Evolutionary conservation across 2,888 invertebrate genomes (phyloP), one percentile per base, ranked within the genome.

Genomic region (Cactoblastis cactorum): DNA sequence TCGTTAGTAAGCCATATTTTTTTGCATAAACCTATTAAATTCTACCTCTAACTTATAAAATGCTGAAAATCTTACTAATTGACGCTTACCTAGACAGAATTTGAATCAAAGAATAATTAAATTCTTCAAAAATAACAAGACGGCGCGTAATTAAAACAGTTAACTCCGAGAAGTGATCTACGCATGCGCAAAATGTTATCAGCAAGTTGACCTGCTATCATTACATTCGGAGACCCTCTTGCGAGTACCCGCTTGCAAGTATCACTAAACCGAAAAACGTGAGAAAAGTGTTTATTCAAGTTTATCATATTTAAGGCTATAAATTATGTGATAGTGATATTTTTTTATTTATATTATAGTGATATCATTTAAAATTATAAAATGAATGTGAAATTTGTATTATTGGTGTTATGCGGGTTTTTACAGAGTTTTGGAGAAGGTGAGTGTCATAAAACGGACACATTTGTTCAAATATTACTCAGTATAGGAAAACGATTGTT

Each of bases 311-410:
- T 43, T 32, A 5, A 32, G 15, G 15, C 9, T 32, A 3, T 6
- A 24, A 14, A 45, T 32, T 45, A 45, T 43, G 50, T 53, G 49
- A 38, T 14, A 38, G 52, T 45, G 45, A 38, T 51, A 34, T 41
- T 38, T 59, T 51, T 35, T 15, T 45, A 51, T 3, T 35, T 33
- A 12, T n/a, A n/a, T 33, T n/a, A 33, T 4, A 28, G 28, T 28
- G 28, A 28, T 28, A 6, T 8, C 1, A 33, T 33, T 32, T 9
- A 12, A 33, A 1, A 28, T 11, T 18, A 50, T 14, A 70, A 63
- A 61, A 77, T 80, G 80, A 78, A 67, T 59, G 54, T 59, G 41
- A 46, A 64, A 4, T 62, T 75, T 66, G 55, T 69, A 15, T 53
- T 57, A 48, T 57, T 69, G 55, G 70, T 80, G 64, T 41, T 79